Conservation (phyloP, 2,797 vertebrate genomes). For the Sorex maritimensis region DNA sequence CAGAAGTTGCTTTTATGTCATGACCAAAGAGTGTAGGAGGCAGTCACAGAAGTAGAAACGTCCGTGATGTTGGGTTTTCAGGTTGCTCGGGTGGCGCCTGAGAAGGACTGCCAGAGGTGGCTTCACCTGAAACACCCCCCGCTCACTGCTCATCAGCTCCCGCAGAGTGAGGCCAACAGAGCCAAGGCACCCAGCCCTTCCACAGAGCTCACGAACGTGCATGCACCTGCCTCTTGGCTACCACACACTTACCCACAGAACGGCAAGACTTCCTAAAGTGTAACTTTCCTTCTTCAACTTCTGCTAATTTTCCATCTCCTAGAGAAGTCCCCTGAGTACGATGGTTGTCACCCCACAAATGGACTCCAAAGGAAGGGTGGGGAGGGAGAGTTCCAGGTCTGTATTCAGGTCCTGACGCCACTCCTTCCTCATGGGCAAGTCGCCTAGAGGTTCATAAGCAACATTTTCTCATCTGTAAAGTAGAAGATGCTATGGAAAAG, state of each 20-base stretch:
- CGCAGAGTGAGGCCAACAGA: background rate
- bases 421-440: background rate
- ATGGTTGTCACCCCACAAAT: background rate
- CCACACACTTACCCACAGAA: slow-evolving; percentile 34
- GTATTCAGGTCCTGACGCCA: slow-evolving; percentile 18
- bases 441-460: slow-evolving; percentile 5
- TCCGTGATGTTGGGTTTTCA: slow-evolving; percentile 76
- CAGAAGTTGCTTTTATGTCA: slow-evolving; percentile 63
- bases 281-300: background rate
- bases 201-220: background rate
- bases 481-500: slow-evolving; percentile 44
- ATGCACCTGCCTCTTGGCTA: slow-evolving; percentile 64
- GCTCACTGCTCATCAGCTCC: slow-evolving; percentile 4
- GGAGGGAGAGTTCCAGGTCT: background rate
- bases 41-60: slow-evolving; percentile 71
- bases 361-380: background rate
- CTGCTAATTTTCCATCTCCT: background rate
- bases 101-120: slow-evolving; percentile 13
- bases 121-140: slow-evolving; percentile 27
- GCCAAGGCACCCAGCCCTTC: slow-evolving; percentile 15
- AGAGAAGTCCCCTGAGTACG: background rate
- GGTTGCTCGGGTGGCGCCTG: slow-evolving; percentile 58
- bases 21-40: slow-evolving; percentile 59
- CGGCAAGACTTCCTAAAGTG: slow-evolving; percentile 25
- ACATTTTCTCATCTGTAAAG: background rate